Evolutionary conservation across 2,888 invertebrate genomes (phyloP).

Genomic region (Trissonchulus latispiculum): DNA sequence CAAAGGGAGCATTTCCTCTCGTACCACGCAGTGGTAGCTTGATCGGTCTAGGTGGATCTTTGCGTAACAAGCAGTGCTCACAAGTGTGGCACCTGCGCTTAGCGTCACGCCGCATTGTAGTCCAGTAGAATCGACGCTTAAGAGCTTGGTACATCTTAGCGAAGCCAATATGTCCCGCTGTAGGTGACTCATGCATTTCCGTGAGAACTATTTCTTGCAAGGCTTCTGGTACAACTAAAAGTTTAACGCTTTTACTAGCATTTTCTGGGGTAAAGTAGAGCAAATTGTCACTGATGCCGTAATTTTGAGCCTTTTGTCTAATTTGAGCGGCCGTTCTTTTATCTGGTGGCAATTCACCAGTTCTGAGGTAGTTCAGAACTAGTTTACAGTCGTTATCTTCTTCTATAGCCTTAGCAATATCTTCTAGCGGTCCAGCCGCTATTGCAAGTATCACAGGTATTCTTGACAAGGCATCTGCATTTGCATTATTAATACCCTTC

Average conservation of each 20-base stretch:
- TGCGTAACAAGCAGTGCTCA: constrained; percentile 25
- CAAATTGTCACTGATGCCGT: neutral
- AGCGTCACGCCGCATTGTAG: constrained; percentile 25
- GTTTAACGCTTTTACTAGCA: neutral
- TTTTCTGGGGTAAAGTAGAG: neutral
- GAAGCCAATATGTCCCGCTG: constrained; percentile 29
- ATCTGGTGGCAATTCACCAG: too few species aligned
- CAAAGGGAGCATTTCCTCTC: constrained; percentile 28
- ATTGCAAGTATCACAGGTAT: neutral
- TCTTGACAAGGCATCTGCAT: neutral
- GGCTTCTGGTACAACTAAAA: constrained; percentile 2
- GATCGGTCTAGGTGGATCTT: constrained; percentile 15
- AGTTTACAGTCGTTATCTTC: neutral
- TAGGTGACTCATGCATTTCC: constrained; percentile 20
- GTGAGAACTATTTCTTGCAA: neutral
- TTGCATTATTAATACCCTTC: neutral
- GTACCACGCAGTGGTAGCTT: constrained; percentile 19
- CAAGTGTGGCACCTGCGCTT: constrained; percentile 22
- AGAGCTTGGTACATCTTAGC: constrained; percentile 25
- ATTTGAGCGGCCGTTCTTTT: too few species aligned
- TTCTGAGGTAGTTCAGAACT: too few species aligned
- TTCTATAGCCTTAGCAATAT: neutral
- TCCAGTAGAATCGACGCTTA: constrained; percentile 27
- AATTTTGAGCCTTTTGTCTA: neutral
- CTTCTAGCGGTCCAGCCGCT: neutral